Conservation (phyloP, 2,888 invertebrate genomes). For the Autographa pulchrina region DNA sequence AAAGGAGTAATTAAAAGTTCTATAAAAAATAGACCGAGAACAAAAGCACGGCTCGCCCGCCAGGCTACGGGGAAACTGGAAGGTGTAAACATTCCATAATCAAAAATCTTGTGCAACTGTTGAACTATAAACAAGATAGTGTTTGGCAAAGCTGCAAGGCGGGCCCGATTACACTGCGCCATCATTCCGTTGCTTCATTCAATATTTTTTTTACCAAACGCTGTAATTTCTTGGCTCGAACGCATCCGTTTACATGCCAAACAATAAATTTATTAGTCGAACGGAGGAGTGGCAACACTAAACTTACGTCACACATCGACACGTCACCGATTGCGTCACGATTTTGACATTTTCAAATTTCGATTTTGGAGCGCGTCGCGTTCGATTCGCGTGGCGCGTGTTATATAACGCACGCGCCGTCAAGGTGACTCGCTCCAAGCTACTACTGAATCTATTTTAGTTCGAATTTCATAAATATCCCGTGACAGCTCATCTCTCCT, state of each 20-base stretch:
- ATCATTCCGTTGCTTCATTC: constrained; percentile 87
- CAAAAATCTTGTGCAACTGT: constrained; percentile 77
- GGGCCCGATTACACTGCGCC: constrained; percentile 84
- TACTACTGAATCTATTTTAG: constrained; percentile 87
- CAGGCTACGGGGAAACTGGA: constrained; percentile 54
- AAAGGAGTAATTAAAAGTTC: constrained; percentile 85
- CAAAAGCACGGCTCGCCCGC: constrained; percentile 59
- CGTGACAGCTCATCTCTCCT: constrained; percentile 88
- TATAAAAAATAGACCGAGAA: constrained; percentile 76
- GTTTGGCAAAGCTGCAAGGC: constrained; percentile 84
- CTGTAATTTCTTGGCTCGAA: constrained; percentile 89
- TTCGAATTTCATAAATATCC: constrained; percentile 89
- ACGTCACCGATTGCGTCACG: constrained; percentile 84
- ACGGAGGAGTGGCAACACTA: constrained; percentile 88
- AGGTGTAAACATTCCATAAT: constrained; percentile 73
- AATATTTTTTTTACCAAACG: constrained; percentile 88
- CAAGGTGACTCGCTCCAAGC: constrained; percentile 88
- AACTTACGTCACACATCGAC: constrained; percentile 80
- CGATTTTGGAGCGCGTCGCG: constrained; percentile 71
- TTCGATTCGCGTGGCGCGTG: constrained; percentile 72
- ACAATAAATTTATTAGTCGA: constrained; percentile 89
- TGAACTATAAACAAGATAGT: constrained; percentile 81
- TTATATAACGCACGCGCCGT: constrained; percentile 84
- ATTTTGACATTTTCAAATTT: constrained; percentile 80
- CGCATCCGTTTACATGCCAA: constrained; percentile 90